A percentile compares a stretch with the other conserved stretches of the same genome.
Conservation (phyloP, 2,888 invertebrate species). For the Yponomeuta sedellus region DNA sequence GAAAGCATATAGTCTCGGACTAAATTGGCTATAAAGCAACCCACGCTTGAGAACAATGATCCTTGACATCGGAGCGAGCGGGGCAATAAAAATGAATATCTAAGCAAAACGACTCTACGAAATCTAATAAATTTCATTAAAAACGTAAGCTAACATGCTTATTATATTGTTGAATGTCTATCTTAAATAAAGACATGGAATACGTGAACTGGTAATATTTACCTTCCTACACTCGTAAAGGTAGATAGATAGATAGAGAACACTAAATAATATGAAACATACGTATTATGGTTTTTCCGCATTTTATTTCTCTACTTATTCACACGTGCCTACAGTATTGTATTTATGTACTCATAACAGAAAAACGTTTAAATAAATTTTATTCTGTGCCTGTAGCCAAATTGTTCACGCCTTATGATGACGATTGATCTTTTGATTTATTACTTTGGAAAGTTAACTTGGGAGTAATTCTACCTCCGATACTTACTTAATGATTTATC, state of each 20-base stretch:
- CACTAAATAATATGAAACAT: neutral
- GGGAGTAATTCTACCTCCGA: too few species aligned
- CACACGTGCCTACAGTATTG: neutral
- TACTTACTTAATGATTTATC: too few species aligned
- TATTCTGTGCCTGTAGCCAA: too few species aligned
- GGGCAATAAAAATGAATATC: conserved; percentile 8
- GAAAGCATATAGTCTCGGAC: neutral
- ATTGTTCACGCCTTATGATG: too few species aligned
- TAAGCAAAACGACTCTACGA: neutral
- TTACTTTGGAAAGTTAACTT: too few species aligned
- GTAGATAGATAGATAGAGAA: too few species aligned
- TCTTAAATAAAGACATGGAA: neutral
- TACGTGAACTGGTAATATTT: neutral
- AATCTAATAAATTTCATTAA: neutral
- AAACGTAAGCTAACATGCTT: neutral
- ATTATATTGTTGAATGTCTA: neutral
- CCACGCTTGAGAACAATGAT: conserved; percentile 6
- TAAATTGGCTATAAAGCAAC: conserved; percentile 5
- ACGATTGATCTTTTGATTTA: too few species aligned
- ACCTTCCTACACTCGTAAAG: neutral
- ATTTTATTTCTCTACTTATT: neutral
- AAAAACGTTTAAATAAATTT: too few species aligned
- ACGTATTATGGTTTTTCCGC: neutral
- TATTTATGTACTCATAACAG: too few species aligned
- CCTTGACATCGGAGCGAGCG: conserved; percentile 12